Base-by-base conservation (phyloP, 2,797 vertebrate species). In the Loris lydekkerianus region DNA sequence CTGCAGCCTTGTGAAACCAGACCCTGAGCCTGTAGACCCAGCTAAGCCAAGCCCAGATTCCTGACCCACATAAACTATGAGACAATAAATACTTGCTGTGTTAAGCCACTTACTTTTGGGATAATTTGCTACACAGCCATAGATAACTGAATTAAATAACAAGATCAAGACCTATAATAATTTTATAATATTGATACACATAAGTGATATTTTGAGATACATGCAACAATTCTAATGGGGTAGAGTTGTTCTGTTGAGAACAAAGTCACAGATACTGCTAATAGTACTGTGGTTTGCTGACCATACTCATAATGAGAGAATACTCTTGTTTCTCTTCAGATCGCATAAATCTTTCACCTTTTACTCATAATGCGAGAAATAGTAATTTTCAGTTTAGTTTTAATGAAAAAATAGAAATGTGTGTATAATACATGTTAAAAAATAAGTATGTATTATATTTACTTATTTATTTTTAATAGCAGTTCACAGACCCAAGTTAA, bases 281-380 rank as follows among this genome's bases (percentile, higher is more conserved):
- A 56, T 34, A 61, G 56, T 53, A 61, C 58, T 84, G 18, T 84
- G 7, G 7, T 78, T 89, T 58, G 8, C 46, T 81, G 76, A 46
- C 6, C 89, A 69, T 23, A 75, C 49, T 92, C 4, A 84, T 73
- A 84, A 53, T 53, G 49, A 53, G 49, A 53, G 49, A 53, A 53
- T 53, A 15, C 49, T 53, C 49, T 53, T 14, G 49, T 53, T 14
- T 53, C 49, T 53, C 49, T 53, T 15, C 49, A 53, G 49, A 53
- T 53, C 14, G 3, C 49, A 53, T 53, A 15, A 53, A 53, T 53
- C 49, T 53, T 53, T 53, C 49, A 53, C 49, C 49, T 15, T 53
- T 53, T 18, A 75, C 49, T 92, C 6, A 84, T 76, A 85, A 76
- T 81, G 40, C 10, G 85, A 89, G 21, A 94, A 89, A 85, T 75